phyloP scores from a whole-genome alignment of 2,113 vertebrate species.

The Oriolus oriolus region DNA sequence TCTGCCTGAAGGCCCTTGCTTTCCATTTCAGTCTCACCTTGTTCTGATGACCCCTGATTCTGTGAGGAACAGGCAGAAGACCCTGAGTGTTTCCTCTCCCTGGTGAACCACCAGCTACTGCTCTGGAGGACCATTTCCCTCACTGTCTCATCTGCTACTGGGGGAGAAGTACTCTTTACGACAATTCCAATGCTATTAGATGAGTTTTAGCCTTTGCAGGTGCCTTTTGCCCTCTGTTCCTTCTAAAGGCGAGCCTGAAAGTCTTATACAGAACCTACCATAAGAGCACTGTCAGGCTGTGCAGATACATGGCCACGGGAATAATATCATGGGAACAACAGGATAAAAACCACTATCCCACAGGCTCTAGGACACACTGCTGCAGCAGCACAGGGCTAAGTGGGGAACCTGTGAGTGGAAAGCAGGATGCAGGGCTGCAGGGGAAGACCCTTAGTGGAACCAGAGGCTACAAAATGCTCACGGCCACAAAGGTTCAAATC shows the following conservation, averaged over 20 bases:
- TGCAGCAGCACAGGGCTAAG: accelerated
- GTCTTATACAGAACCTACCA: background rate
- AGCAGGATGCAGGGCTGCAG: background rate
- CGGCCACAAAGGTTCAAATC: background rate
- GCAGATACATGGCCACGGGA: background rate
- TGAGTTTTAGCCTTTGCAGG: background rate
- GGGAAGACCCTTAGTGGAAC: background rate
- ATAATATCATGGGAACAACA: background rate
- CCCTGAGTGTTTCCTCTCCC: background rate
- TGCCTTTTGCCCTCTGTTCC: background rate
- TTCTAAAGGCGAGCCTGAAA: background rate
- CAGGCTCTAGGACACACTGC: background rate
- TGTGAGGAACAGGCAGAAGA: background rate
- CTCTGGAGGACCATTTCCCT: background rate
- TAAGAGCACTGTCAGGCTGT: background rate
- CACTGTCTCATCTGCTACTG: background rate
- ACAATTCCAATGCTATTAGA: background rate
- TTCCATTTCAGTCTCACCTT: background rate
- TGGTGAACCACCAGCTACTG: background rate
- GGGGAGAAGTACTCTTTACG: background rate
- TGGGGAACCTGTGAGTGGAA: background rate
- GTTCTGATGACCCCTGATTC: background rate
- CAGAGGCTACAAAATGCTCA: background rate
- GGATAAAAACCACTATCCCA: background rate
- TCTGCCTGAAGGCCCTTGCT: background rate